Base-by-base conservation (phyloP, 2,113 vertebrate species). In the Madoqua kirkii region DNA sequence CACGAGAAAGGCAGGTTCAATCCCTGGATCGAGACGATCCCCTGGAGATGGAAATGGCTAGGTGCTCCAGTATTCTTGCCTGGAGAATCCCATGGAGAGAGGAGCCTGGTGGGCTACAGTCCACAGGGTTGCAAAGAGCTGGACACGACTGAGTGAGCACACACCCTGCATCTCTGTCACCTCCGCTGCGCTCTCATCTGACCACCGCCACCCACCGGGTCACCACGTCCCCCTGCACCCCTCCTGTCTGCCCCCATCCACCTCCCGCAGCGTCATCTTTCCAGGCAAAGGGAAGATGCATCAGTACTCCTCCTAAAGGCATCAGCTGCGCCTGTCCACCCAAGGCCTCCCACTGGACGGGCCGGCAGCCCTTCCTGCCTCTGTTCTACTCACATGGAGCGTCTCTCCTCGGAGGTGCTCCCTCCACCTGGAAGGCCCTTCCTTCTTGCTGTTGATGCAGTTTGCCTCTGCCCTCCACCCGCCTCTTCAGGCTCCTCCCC, bases 71-170 rank as follows among this genome's bases (percentile, higher is more conserved):
- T 40, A 74, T 31, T 76, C 36, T 76, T 43, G 36, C 23, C 11
- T 76, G 71, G 36, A 43, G 71, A 14, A 43, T 76, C 71, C 40
- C 71, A 43, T 43, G 71, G 11, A 76, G 21, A 43, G 36, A 43
- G 71, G 12, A 14, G 71, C 71, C 36, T 27, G 71, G 71, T 25
- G 12, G 36, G 71, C 71, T 27, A 14, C 1, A 13, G 36, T 27
- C 36, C 71, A 6, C 0, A 0, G 71, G 23, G 71, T 43, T 40
- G 23, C 71, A 43, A 23, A 43, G 71, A 76, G 71, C 43, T 12
- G 0, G 71, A 40, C 0, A 0, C 0, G 3, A 14, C 36, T 27
- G 10, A 71, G 17, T 10, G 17, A 9, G 71, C 71, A 33, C 12
- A 76, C 21, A 43, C 60, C 40, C 29, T 5, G 43, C 43, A 2